Percentiles rank a stretch among this genome's conserved stretches.
phyloP scores from a whole-genome alignment of 1,140 invertebrate genomes.

The Lithobius niger region DNA sequence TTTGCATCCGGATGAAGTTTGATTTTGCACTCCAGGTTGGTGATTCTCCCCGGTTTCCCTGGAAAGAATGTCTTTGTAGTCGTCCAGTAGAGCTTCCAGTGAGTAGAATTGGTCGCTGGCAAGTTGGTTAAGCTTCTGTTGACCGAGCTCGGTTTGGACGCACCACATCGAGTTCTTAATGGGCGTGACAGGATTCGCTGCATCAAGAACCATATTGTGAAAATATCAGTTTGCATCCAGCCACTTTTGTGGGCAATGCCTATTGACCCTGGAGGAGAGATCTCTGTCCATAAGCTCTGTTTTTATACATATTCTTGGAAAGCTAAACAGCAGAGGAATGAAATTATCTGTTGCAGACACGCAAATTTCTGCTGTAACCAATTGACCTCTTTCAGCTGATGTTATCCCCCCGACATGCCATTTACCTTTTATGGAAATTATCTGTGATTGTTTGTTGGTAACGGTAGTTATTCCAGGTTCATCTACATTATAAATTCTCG shows the following conservation, averaged over 20 bases:
- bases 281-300: not conserved
- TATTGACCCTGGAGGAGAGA: not conserved
- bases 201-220: not conserved
- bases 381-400: slow-evolving; percentile 5
- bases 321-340: slow-evolving; percentile 5
- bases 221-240: not conserved
- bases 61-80: no score
- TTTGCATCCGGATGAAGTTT: no score
- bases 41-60: no score
- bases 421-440: slow-evolving; percentile 10
- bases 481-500: slow-evolving; percentile 16
- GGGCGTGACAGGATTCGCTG: no score
- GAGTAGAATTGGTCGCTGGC: no score
- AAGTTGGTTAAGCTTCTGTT: no score
- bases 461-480: slow-evolving; percentile 16
- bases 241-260: not conserved
- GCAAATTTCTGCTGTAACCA: slow-evolving; percentile 3
- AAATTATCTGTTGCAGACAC: not conserved
- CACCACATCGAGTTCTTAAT: no score
- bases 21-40: no score
- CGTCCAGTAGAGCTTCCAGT: no score
- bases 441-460: slow-evolving; percentile 7
- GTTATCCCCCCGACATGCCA: slow-evolving; percentile 5
- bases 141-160: no score
- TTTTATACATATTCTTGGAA: not conserved